Evolutionary conservation across 2,888 invertebrate genomes (phyloP), one percentile per base, ranked within the genome.

Genomic region (Acleris holmiana): DNA sequence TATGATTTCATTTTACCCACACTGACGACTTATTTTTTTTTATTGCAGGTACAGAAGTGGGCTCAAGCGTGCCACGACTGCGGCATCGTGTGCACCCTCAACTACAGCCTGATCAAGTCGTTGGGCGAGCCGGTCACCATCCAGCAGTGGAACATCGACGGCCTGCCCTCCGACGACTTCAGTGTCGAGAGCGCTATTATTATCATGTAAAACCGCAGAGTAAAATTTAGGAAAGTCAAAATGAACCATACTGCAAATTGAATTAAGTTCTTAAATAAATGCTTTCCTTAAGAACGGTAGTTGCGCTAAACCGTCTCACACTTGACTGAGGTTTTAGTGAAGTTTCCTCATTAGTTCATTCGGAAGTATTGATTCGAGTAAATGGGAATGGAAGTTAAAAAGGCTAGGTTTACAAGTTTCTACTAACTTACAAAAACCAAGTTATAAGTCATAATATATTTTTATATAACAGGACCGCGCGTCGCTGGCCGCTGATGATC

Each of bases 121-220:
- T 91, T 99, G 15, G 98, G 98, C 0, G 97, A 98, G 74, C 95
- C 97, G 0, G 97, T 98, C 15, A 95, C 96, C 69, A 97, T 98
- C 63, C 95, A 98, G 76, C 95, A 96, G 68, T 98, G 98, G 98
- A 97, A 97, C 80, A 97, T 98, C 68, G 96, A 95, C 73, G 98
- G 98, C 0, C 85, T 98, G 66, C 98, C 98, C 0, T 95, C 95
- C 0, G 98, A 98, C 80, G 94, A 95, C 66, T 98, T 98, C 87
- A 98, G 98, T 67, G 93, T 97, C 40, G 98, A 98, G 81, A 98
- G 98, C 80, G 98, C 96, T 59, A 98, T 98, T 71, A 98, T 99
- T 72, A 96, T 98, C 68, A 95, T 95, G 95, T 98, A 93, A 90
- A 94, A n/a, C 40, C n/a, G n/a, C n/a, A n/a, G n/a, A n/a, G n/a